These are phyloP conservation scores for Blennius ocellaris DNA, from an alignment of 2,113 vertebrate species.

Conservation along the genomic window DNA sequence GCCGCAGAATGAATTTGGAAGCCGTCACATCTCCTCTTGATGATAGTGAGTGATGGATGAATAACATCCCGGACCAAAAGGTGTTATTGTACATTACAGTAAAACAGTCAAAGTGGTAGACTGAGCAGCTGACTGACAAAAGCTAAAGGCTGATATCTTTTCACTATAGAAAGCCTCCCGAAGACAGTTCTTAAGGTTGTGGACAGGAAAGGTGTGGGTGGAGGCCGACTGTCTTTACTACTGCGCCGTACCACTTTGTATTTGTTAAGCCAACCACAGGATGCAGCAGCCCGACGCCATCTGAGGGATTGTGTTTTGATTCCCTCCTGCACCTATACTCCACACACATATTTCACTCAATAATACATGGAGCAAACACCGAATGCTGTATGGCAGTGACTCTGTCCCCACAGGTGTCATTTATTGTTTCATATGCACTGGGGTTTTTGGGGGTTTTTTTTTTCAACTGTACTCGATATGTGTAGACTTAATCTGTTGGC, in stretches of 20 bases:
- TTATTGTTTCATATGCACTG: conserved; percentile 10
- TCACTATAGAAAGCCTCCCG: no score
- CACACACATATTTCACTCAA: conserved; percentile 7
- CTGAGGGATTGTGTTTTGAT: conserved; percentile 25
- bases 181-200: neutral
- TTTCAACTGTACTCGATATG: conserved; percentile 13
- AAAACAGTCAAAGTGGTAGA: no score
- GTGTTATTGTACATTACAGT: no score
- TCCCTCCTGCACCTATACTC: neutral
- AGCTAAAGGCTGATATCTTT: no score
- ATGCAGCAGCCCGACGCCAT: neutral
- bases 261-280: neutral
- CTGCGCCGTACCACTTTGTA: neutral
- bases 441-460: no score
- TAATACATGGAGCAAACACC: conserved; percentile 1
- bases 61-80: no score
- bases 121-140: no score
- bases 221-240: neutral
- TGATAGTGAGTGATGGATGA: no score
- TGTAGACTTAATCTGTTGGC: conserved; percentile 23
- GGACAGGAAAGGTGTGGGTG: neutral
- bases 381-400: neutral
- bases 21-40: no score
- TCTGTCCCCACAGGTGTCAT: conserved; percentile 32
- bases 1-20: no score